Conservation (phyloP, 92 coral and sea anemone genomes). For the Palythoa grandiflora region DNA sequence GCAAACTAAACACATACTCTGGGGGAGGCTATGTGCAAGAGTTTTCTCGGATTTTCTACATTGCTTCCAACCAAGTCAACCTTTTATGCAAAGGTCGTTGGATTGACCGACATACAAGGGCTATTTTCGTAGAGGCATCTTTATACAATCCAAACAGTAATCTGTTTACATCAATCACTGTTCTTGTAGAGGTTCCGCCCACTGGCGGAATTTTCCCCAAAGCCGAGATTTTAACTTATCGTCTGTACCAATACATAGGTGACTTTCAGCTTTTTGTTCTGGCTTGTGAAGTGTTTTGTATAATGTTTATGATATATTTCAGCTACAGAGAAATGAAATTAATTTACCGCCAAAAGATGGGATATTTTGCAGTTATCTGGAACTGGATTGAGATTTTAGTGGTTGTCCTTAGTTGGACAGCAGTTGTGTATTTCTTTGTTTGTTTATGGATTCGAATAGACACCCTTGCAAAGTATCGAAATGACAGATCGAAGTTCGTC, state of each 20-base stretch:
- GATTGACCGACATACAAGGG: slow-evolving; percentile 82
- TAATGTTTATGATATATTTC: slow-evolving; percentile 73
- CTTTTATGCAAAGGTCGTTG: slow-evolving; percentile 62
- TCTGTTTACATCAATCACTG: slow-evolving; percentile 87
- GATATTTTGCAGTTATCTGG: slow-evolving; percentile 77
- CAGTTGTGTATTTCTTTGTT: slow-evolving; percentile 78
- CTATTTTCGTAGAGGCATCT: slow-evolving; percentile 83
- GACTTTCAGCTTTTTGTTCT: slow-evolving; percentile 89
- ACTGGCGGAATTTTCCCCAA: slow-evolving; percentile 79
- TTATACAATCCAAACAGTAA: slow-evolving; percentile 94
- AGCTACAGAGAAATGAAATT: slow-evolving; percentile 83
- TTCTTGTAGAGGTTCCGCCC: slow-evolving; percentile 78
- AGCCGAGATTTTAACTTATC: slow-evolving; percentile 74
- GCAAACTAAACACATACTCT: slow-evolving; percentile 79
- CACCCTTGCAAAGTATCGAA: slow-evolving; percentile 73
- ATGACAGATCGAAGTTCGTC: slow-evolving; percentile 72
- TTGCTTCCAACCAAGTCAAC: slow-evolving; percentile 67
- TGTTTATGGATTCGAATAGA: slow-evolving; percentile 78
- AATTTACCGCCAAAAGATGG: slow-evolving; percentile 50
- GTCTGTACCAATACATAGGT: slow-evolving; percentile 91
- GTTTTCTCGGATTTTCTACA: slow-evolving; percentile 78
- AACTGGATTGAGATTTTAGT: slow-evolving; percentile 77
- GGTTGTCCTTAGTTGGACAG: slow-evolving; percentile 77
- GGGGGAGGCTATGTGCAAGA: slow-evolving; percentile 92
- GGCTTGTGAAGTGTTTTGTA: slow-evolving; percentile 84